Evolutionary conservation across 2,113 vertebrate genomes (phyloP).

Genomic region (Pelecanus crispus): DNA sequence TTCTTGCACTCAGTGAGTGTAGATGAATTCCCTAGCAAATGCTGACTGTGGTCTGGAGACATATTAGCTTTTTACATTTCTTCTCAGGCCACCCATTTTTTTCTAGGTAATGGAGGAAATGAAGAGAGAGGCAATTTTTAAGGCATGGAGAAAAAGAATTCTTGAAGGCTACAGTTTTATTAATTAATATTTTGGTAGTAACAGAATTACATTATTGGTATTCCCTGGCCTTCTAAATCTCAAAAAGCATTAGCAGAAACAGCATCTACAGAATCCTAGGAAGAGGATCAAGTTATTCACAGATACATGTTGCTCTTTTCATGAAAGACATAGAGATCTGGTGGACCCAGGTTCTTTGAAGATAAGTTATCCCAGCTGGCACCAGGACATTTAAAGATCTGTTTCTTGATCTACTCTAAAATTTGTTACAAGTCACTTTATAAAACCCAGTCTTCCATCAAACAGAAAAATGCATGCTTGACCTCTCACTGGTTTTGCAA

Average conservation of each 20-base stretch:
- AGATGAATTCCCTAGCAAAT: not conserved
- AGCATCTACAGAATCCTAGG: not conserved
- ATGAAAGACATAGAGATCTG: not conserved
- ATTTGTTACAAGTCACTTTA: not conserved
- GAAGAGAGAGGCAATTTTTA: not conserved
- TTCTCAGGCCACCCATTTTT: not conserved
- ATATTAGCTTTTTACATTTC: not conserved
- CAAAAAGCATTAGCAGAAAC: not conserved
- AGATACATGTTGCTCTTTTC: not conserved
- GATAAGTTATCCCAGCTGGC: rapidly evolving
- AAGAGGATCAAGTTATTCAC: not conserved
- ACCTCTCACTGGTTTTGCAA: not conserved
- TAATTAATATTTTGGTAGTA: not conserved
- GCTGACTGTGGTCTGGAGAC: not conserved
- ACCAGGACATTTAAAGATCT: not conserved
- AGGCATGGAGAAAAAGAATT: not conserved
- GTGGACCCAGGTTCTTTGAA: not conserved
- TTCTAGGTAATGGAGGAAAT: not conserved
- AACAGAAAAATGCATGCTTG: not conserved
- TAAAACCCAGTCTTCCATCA: not conserved
- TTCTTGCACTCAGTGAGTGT: not conserved
- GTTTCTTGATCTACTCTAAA: not conserved
- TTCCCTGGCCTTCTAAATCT: not conserved
- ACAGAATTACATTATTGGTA: not conserved
- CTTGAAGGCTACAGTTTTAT: not conserved